Conservation (phyloP, 2,797 vertebrate species). For the Cossypha dichroa region DNA sequence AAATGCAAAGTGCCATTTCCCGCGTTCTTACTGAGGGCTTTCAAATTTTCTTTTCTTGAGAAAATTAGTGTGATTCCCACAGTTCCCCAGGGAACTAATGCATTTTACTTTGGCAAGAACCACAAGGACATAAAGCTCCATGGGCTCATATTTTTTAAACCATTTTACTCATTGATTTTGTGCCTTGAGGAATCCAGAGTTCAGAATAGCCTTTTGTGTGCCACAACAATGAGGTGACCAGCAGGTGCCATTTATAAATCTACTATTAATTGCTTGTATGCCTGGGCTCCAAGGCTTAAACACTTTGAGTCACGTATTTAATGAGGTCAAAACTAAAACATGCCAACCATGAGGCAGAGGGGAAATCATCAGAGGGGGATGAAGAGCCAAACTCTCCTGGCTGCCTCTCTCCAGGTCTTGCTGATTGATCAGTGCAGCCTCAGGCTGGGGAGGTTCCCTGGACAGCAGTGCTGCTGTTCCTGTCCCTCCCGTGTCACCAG, state of each 20-base stretch:
- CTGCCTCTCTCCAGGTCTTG: neutral
- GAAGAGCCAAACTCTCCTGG: neutral
- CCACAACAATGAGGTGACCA: neutral
- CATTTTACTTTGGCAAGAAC: neutral
- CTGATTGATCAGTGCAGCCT: neutral
- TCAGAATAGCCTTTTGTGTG: neutral
- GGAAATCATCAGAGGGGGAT: neutral
- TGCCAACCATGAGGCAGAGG: neutral
- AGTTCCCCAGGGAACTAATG: neutral
- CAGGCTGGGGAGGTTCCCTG: neutral
- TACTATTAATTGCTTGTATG: neutral
- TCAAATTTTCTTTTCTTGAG: neutral
- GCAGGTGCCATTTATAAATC: neutral
- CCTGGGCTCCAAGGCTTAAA: neutral
- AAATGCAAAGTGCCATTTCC: neutral
- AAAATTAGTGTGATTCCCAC: neutral
- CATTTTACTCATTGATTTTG: constrained; percentile 5
- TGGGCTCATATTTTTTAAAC: neutral
- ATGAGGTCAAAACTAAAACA: neutral
- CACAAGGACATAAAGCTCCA: neutral
- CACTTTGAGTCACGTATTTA: neutral
- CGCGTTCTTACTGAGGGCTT: neutral
- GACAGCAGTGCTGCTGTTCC: neutral
- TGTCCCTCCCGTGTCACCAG: neutral
- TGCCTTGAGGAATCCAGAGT: neutral